phyloP scores from a whole-genome alignment of 2,797 vertebrate genomes.

The Uromys caudimaculatus region DNA sequence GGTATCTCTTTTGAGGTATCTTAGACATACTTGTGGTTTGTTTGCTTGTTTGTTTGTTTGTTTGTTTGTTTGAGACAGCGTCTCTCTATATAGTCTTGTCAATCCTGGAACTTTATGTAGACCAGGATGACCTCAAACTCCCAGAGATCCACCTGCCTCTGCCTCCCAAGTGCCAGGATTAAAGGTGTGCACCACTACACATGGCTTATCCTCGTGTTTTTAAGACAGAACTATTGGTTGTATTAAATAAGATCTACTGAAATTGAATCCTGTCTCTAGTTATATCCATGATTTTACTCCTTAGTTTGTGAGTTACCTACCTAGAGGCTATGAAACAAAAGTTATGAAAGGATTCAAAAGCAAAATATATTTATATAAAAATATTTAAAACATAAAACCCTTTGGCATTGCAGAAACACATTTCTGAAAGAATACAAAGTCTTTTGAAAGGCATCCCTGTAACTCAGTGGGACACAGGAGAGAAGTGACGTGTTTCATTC shows the following conservation, averaged over 20 bases:
- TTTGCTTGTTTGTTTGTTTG: not conserved
- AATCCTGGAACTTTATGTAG: not conserved
- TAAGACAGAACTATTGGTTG: not conserved
- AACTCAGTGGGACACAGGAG: not conserved
- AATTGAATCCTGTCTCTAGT: not conserved
- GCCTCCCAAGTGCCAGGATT: not conserved
- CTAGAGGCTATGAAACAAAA: not conserved
- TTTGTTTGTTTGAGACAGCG: not conserved
- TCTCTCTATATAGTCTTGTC: not conserved
- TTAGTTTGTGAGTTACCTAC: slow-evolving; percentile 23
- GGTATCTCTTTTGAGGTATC: not conserved
- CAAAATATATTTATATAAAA: not conserved
- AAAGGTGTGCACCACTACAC: not conserved
- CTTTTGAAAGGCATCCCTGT: slow-evolving; percentile 37
- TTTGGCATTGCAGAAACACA: not conserved
- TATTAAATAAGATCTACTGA: not conserved
- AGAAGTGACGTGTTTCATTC: slow-evolving; percentile 23
- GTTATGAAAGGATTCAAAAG: slow-evolving; percentile 36
- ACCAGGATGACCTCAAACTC: not conserved
- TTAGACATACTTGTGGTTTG: not conserved
- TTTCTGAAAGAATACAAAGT: slow-evolving; percentile 43
- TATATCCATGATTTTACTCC: not conserved
- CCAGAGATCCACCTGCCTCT: not conserved
- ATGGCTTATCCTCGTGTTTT: not conserved
- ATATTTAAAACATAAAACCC: slow-evolving; percentile 19